Evolutionary conservation across 2,888 invertebrate species (phyloP), one percentile per base, ranked within the genome.

Genomic region (Acronicta aceris): DNA sequence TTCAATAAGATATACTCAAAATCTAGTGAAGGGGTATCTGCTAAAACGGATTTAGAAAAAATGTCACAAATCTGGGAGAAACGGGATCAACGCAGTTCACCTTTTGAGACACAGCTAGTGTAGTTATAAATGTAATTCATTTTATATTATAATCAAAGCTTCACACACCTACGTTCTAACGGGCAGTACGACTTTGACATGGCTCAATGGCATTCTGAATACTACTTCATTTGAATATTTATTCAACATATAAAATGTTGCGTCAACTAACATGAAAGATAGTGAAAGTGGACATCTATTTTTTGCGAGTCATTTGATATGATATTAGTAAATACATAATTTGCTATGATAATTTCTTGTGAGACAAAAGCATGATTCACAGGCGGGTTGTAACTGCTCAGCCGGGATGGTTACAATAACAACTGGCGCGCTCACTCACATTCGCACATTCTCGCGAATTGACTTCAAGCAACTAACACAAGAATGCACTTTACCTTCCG

Each of bases 381-480:
- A 57, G 65, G 65, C 67, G 74, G 70, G 69, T 75, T 59, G 65
- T 48, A 48, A 52, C 62, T 71, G 54, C 56, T 61, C 62, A 43
- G 54, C 47, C 15, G 72, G 70, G 78, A 81, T 81, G 78, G 80
- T 81, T 83, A 83, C 77, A 83, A 84, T 81, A 84, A 82, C 82
- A 70, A 78, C 55, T 56, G 63, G 61, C 60, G 76, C 78, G 76
- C 82, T 79, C 75, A 81, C 81, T 78, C 82, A 83, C 80, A 90
- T 93, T 94, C 90, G 87, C 94, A 93, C 86, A 81, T 88, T 85
- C 87, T 77, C 83, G 94, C 90, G 86, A 94, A 93, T 91, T 93
- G 89, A 85, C 86, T 85, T 81, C 78, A 82, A 82, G 81, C 78
- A 85, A 86, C 86, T 81, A 89, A 93, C 94, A 94, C 90, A 92